Percentiles rank a stretch among this genome's conserved stretches.
These are phyloP conservation scores for Microctonus brassicae DNA, from an alignment of 2,888 invertebrate species.

Conservation along the genomic window DNA sequence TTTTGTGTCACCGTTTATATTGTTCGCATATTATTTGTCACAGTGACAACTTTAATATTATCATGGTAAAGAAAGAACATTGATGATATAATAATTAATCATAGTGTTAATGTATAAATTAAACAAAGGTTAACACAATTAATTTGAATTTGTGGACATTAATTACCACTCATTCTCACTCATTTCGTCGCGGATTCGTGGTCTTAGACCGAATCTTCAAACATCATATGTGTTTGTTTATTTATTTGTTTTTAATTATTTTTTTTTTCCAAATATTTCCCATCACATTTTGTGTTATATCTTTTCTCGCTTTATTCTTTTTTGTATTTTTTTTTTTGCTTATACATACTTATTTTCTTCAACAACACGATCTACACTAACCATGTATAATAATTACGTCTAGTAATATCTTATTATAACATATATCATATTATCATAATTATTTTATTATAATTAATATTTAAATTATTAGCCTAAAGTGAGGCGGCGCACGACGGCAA, in stretches of 20 bases:
- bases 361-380: constrained; percentile 70
- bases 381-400: constrained; percentile 70
- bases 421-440: constrained; percentile 68
- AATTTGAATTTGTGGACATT: constrained; percentile 23
- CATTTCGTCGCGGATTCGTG: constrained; percentile 61
- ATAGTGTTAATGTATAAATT: constrained; percentile 27
- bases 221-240: constrained; percentile 34
- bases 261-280: constrained; percentile 23
- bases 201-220: constrained; percentile 62
- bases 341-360: constrained; percentile 65
- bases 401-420: constrained; percentile 70
- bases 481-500: constrained; percentile 69
- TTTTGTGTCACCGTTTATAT: neutral
- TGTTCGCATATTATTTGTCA: neutral
- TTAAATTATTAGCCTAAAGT: constrained; percentile 70
- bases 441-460: constrained; percentile 61
- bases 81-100: constrained; percentile 14
- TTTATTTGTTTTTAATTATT: constrained; percentile 39
- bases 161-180: constrained; percentile 45
- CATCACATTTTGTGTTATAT: constrained; percentile 8
- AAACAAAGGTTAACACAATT: constrained; percentile 9
- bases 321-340: constrained; percentile 50
- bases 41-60: neutral
- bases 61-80: constrained; percentile 7
- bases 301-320: constrained; percentile 26